A percentile compares a stretch with the other conserved stretches of the same genome.
phyloP scores from a whole-genome alignment of 2,113 vertebrate species.

The Pluvianellus socialis region DNA sequence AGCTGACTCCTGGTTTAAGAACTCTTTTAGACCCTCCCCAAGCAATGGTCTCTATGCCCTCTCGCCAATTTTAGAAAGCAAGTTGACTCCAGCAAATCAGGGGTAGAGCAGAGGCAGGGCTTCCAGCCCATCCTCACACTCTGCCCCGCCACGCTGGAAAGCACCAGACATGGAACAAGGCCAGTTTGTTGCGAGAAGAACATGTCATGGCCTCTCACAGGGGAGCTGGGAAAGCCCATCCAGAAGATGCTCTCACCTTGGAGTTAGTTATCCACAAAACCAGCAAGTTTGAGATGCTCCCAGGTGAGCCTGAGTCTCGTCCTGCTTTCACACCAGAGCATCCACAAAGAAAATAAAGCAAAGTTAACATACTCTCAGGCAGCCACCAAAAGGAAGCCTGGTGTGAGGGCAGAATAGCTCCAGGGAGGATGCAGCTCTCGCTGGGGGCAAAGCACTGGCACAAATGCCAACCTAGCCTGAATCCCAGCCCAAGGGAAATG shows the following conservation, averaged over 20 bases:
- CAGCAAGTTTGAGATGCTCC: background rate
- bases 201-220: rapidly evolving
- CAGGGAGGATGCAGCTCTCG: background rate
- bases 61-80: background rate
- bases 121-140: background rate
- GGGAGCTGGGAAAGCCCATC: background rate
- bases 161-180: background rate
- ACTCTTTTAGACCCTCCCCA: background rate
- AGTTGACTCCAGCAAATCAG: background rate
- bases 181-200: background rate
- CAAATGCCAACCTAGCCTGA: background rate
- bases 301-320: background rate
- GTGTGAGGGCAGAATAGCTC: background rate
- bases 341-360: background rate
- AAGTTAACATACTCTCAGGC: background rate
- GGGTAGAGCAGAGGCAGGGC: background rate
- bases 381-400: background rate
- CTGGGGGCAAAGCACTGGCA: background rate
- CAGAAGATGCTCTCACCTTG: background rate
- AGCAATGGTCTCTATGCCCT: background rate
- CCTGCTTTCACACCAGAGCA: background rate
- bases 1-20: background rate
- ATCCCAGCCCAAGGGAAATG: background rate
- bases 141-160: background rate
- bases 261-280: background rate